Evolutionary conservation across 2,113 vertebrate species (phyloP), one percentile per base, ranked within the genome.

Genomic region (Cyprinodon variegatus): DNA sequence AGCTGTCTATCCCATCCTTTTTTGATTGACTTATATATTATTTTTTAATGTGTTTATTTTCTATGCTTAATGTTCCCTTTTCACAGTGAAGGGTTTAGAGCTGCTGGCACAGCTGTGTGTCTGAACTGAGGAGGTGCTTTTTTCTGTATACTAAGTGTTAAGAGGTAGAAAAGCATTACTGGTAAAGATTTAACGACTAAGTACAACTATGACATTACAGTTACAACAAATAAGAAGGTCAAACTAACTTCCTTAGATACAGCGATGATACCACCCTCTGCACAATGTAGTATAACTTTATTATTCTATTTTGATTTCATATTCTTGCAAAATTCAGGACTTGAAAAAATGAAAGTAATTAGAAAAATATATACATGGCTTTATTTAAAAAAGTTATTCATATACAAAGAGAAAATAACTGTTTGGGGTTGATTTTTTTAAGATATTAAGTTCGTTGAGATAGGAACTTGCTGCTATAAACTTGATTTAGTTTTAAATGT

Each of bases 71-170:
- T 9, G 57, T 72, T 50, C 48, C 15, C 63, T 20, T 71, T 36
- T 68, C 36, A 43, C 43, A 61, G 14, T 2, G 20, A 70, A 22
- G 11, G 3, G 4, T 65, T 81, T 68, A 43, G 38, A 60, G 67
- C 82, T 68, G 70, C 67, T 61, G 78, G 80, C 76, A 80, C 43
- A 61, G 37, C 29, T 20, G 78, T 70, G 22, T 79, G 84, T 90
- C 87, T 83, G 83, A 78, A 60, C 64, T 77, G 76, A 78, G 78
- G 90, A 66, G 74, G 75, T 69, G 68, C 82, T 72, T 78, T 62
- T 38, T 62, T 79, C 64, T 63, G 72, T 70, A 66, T 45, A 81
- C 86, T 84, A 83, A 74, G 69, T 43, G 76, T 15, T 15, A 29
- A 38, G 39, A 65, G 45, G 45, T 65, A 2, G 15, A 65, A 65